These are phyloP conservation scores for Rotaria magnacalcarata DNA, from an alignment of 2,888 invertebrate genomes.

Conservation along the genomic window DNA sequence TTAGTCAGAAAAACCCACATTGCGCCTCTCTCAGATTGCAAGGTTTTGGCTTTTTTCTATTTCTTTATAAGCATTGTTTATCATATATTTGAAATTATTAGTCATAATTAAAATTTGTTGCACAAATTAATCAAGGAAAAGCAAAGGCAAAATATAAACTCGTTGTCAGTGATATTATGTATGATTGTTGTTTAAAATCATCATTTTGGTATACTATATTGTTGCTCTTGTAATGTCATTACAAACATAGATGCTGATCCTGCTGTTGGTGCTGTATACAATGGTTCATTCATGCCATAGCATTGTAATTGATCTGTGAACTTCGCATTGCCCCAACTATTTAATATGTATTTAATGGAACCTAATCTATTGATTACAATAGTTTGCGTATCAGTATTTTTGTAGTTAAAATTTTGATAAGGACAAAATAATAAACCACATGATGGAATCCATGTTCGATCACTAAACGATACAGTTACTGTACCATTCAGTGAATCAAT, in stretches of 20 bases:
- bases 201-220: not conserved
- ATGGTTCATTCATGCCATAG: not conserved
- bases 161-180: not conserved
- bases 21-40: too few relatives aligned
- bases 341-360: not conserved
- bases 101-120: too few relatives aligned
- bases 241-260: conserved; percentile 7
- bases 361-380: not conserved
- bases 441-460: conserved; percentile 6
- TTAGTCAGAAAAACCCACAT: too few relatives aligned
- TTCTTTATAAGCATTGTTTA: too few relatives aligned
- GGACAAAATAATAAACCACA: conserved; percentile 14
- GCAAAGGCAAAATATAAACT: too few relatives aligned
- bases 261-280: not conserved
- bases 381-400: not conserved
- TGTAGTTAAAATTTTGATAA: not conserved
- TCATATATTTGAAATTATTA: too few relatives aligned
- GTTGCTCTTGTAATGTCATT: conserved; percentile 1
- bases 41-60: too few relatives aligned
- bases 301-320: not conserved
- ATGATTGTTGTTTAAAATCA: not conserved
- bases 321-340: not conserved
- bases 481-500: conserved; percentile 19
- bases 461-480: conserved; percentile 15
- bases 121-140: too few relatives aligned